These are phyloP conservation scores for Dissostichus mawsoni DNA, from an alignment of 2,113 vertebrate species.

Conservation along the genomic window DNA sequence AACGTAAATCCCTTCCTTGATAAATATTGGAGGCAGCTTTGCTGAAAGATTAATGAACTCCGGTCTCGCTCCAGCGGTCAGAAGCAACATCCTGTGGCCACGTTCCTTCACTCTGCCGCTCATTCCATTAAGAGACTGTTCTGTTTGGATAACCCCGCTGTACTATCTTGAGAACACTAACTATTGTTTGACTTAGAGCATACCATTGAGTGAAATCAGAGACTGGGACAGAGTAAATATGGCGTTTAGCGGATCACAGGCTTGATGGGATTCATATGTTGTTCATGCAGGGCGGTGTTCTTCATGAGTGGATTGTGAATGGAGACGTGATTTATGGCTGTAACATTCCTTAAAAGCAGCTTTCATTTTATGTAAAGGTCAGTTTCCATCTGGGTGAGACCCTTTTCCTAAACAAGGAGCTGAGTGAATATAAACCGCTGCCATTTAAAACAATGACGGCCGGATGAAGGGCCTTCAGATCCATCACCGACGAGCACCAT, in stretches of 20 bases:
- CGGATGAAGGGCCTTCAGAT: conserved; percentile 28
- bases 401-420: conserved; percentile 32
- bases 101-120: conserved; percentile 34
- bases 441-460: conserved; percentile 18
- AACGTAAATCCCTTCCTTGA: conserved; percentile 62
- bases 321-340: conserved; percentile 33
- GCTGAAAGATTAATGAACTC: conserved; percentile 71
- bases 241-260: background rate
- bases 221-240: conserved; percentile 2
- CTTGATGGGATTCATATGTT: conserved; percentile 30
- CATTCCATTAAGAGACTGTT: conserved; percentile 59
- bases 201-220: conserved; percentile 22
- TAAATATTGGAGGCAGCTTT: conserved; percentile 70
- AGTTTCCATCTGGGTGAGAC: conserved; percentile 15
- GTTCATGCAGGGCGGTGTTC: background rate
- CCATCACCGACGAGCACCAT: conserved; percentile 42
- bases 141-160: conserved; percentile 65
- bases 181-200: conserved; percentile 59
- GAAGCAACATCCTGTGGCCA: conserved; percentile 59
- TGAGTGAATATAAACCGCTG: conserved; percentile 46
- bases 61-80: conserved; percentile 43
- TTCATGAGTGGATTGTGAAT: background rate
- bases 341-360: conserved; percentile 19
- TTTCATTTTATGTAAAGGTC: conserved; percentile 50
- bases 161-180: conserved; percentile 19